Conservation (phyloP, 1,140 invertebrate genomes). For the Drosophila suzukii region DNA sequence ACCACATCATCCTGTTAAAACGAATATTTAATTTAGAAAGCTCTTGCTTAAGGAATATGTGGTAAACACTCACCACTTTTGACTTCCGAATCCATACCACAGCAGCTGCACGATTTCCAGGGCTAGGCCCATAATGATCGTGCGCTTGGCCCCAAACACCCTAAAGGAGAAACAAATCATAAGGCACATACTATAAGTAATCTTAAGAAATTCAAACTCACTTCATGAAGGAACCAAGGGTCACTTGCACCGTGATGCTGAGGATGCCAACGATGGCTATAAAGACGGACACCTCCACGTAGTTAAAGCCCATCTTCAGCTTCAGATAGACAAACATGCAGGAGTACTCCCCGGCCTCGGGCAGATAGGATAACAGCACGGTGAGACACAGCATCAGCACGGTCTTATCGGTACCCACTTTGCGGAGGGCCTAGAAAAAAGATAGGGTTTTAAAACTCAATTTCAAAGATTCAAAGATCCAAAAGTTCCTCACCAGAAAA, state of each 20-base stretch:
- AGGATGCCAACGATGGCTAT: constrained; percentile 98
- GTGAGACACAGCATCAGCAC: constrained; percentile 98
- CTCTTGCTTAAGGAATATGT: not conserved
- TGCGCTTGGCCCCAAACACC: constrained; percentile 95
- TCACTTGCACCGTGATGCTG: constrained; percentile 97
- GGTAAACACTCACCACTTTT: constrained; percentile 84
- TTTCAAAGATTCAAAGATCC: not conserved
- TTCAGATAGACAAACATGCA: constrained; percentile 99
- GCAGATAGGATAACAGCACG: constrained; percentile 98
- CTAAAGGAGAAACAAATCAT: constrained; percentile 16
- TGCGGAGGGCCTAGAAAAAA: constrained; percentile 89
- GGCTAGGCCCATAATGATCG: constrained; percentile 97
- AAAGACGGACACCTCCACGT: constrained; percentile 97
- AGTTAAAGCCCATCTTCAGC: constrained; percentile 98
- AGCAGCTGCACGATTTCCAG: constrained; percentile 98
- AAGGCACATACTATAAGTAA: not conserved
- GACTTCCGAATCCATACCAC: constrained; percentile 95
- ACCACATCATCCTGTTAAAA: constrained; percentile 97
- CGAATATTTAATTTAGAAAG: not conserved
- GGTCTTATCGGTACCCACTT: constrained; percentile 97
- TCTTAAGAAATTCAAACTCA: constrained; percentile 23
- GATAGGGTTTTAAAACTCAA: not conserved
- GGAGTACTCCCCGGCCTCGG: constrained; percentile 99
- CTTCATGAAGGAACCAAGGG: constrained; percentile 94
- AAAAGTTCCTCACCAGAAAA: constrained; percentile 89